phyloP scores from a whole-genome alignment of 2,113 vertebrate species.

The Lophura nycthemera region DNA sequence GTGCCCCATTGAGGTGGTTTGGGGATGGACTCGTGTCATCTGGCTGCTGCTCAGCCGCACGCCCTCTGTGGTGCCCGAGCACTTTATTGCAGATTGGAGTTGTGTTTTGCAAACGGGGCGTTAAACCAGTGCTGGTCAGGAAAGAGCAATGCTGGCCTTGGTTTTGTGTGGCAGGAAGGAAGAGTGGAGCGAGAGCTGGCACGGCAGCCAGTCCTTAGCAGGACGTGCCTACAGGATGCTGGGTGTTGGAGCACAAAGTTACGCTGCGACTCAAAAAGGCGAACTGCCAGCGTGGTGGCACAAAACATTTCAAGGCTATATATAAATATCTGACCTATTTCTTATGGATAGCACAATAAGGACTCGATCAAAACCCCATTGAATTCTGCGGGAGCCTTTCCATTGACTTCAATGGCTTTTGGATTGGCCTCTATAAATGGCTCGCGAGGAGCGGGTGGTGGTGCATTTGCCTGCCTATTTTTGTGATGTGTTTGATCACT shows the following conservation, averaged over 20 bases:
- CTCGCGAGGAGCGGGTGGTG: slow-evolving; percentile 57
- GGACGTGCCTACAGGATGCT: not conserved
- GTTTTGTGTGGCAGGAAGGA: not conserved
- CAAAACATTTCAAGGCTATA: slow-evolving; percentile 52
- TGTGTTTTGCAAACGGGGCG: rapidly evolving
- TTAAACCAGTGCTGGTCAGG: rapidly evolving
- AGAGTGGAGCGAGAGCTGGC: not conserved
- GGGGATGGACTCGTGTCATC: not conserved
- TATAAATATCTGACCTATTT: slow-evolving; percentile 75
- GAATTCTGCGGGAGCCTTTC: slow-evolving; percentile 70
- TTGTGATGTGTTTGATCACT: slow-evolving; percentile 68
- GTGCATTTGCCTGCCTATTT: slow-evolving; percentile 71
- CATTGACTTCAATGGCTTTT: slow-evolving; percentile 68
- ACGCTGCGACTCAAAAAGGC: slow-evolving; percentile 17
- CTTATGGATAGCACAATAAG: slow-evolving; percentile 71
- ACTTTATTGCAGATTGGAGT: rapidly evolving
- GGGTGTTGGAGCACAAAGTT: not conserved
- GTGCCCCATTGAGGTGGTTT: not conserved
- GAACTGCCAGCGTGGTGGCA: slow-evolving; percentile 56
- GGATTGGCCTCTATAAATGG: slow-evolving; percentile 70
- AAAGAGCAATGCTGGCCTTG: rapidly evolving
- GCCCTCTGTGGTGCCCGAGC: not conserved
- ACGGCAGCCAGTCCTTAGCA: rapidly evolving
- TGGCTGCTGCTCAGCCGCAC: not conserved
- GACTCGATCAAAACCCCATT: slow-evolving; percentile 71